Base-by-base conservation (phyloP, 2,888 invertebrate genomes). In the Rhodophaea formosa region DNA sequence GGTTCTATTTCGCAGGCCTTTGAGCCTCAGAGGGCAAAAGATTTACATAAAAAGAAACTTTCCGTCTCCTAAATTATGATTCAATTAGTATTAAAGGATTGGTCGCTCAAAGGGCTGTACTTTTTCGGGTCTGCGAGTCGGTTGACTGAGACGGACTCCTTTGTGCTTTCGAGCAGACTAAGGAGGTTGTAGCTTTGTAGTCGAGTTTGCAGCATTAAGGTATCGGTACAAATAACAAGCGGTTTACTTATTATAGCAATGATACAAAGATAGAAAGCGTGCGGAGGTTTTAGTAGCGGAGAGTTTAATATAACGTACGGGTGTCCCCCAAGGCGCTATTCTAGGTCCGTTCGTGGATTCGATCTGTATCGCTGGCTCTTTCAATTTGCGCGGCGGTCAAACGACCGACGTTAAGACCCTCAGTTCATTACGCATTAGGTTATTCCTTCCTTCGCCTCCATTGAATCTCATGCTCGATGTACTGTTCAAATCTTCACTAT, bases 31-130 rank as follows among this genome's bases (percentile, higher is more conserved):
- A 77, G 77, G 76, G 79, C 74, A 80, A 86, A 86, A 88, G 84
- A 88, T 89, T 89, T 89, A 83, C 88, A 88, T 89, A 86, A 89
- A 90, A 91, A 88, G 88, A 88, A 90, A 90, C 82, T 88, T 88
- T 82, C 78, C 84, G 82, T 81, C 82, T 83, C 75, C 76, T 74
- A 86, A 89, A 91, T 90, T 90, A 91, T 89, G 88, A 90, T 91
- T 90, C 90, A 90, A 91, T 91, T 90, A 91, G 91, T 88, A 86
- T 91, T 90, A 90, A 88, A 86, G 90, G 88, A 88, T 88, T 88
- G 88, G 82, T 74, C 74, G 74, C 81, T 85, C 87, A 88, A 88
- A 88, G 85, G 87, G 80, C 68, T 72, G 82, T 81, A 85, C 76
- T 87, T 88, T 90, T 89, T 88, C 82, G 86, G 88, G 88, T 88